Percentiles rank a stretch among this genome's conserved stretches.
Evolutionary conservation across 2,888 invertebrate genomes (phyloP).

Genomic region (Zootermopsis nevadensis): DNA sequence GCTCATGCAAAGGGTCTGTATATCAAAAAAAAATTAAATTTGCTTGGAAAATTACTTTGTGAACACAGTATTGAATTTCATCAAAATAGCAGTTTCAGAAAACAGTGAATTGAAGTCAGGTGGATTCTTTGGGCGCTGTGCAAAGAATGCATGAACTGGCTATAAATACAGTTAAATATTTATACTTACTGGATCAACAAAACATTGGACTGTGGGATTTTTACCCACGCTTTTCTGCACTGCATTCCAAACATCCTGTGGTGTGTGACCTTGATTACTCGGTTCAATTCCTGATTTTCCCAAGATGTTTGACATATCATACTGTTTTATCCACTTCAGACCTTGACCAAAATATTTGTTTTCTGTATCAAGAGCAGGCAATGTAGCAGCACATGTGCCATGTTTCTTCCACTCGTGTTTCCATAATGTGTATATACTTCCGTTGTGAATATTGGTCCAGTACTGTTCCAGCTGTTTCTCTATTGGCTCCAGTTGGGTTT

Average conservation of each 20-base stretch:
- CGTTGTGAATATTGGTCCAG: slow-evolving; percentile 81
- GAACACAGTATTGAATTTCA: no score
- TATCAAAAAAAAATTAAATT: no score
- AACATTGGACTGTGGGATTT: slow-evolving; percentile 74
- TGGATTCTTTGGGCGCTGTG: no score
- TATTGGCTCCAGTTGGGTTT: slow-evolving; percentile 70
- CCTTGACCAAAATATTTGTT: slow-evolving; percentile 77
- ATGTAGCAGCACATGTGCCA: slow-evolving; percentile 77
- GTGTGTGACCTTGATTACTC: slow-evolving; percentile 62
- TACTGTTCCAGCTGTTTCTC: slow-evolving; percentile 67
- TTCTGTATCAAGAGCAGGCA: slow-evolving; percentile 71
- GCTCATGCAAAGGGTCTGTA: no score
- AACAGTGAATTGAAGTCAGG: no score
- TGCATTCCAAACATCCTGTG: slow-evolving; percentile 66
- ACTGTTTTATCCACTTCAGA: slow-evolving; percentile 70
- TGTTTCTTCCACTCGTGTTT: slow-evolving; percentile 87
- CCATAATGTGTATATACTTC: slow-evolving; percentile 69
- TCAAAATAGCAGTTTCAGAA: no score
- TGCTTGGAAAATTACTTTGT: no score
- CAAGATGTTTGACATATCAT: slow-evolving; percentile 72
- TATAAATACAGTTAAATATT: neutral
- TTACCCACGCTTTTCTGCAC: slow-evolving; percentile 68
- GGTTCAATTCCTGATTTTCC: slow-evolving; percentile 69
- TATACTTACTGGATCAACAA: slow-evolving; percentile 65
- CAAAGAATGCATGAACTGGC: no score